Base-by-base conservation (phyloP, 2,888 invertebrate genomes). In the Xylocampa areola region DNA sequence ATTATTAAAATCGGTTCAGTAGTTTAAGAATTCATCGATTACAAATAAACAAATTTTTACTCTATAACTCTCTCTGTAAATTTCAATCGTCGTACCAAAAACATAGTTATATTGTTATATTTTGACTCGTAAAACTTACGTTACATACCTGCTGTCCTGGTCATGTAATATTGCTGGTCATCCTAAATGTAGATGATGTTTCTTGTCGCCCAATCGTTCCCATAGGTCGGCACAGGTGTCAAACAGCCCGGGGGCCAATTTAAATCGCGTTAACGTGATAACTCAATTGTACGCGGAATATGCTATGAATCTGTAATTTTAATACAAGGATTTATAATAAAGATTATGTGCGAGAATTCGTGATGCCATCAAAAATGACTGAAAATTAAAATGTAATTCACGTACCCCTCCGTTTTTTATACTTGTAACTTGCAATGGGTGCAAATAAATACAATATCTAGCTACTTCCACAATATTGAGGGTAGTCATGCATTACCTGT, bases 221-320 rank as follows among this genome's bases (percentile, higher is more conserved):
- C 76, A 73, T 76, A 73, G 76, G 78, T 79, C 79, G 77, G 67
- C 76, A 76, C 88, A 88, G 87, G 87, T 91, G 90, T 87, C 89
- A 88, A 86, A 81, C 80, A 75, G 82, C 76, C 77, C 73, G 68
- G 73, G 63, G 78, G 84, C 85, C 88, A 92, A 91, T 93, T 92
- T 92, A 92, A 92, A 92, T 87, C 89, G 84, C 92, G 91, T 93
- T 92, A 93, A 70, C 73, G 70, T 87, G 88, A 91, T 91, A 91
- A 91, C 92, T 92, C 92, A 90, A 92, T 92, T 89, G 84, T 74
- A 74, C 76, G 78, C 55, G 69, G 75, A 77, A 77, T 78, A 78
- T 75, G 50, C 67, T 84, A 70, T 60, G 74, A 81, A 65, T 55
- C 59, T 62, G 50, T 61, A 54, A 61, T 67, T 68, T 55, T 29